Percentiles rank a stretch among this genome's conserved stretches.
These are phyloP conservation scores for Anguilla megastoma DNA, from an alignment of 2,797 vertebrate species.

Conservation along the genomic window DNA sequence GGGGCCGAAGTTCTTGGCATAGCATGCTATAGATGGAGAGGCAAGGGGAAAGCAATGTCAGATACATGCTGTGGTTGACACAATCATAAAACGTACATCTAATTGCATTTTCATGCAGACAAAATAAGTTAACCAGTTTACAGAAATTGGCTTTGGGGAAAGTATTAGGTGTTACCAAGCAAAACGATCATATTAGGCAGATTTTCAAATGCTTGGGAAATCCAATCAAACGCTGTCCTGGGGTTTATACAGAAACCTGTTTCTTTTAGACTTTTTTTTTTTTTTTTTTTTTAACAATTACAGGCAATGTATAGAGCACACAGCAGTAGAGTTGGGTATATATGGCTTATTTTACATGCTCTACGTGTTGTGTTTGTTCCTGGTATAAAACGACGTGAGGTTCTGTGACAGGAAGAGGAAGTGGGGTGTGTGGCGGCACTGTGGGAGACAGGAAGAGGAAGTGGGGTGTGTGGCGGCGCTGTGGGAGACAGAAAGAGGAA, in stretches of 20 bases:
- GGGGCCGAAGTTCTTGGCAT: slow-evolving; percentile 94
- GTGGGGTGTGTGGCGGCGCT: no score
- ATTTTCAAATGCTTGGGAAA: not conserved
- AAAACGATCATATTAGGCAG: not conserved
- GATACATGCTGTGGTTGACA: not conserved
- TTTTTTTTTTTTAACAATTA: not conserved
- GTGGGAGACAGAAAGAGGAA: no score
- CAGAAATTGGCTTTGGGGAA: not conserved
- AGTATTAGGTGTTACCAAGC: not conserved
- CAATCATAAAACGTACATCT: not conserved
- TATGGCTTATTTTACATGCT: not conserved
- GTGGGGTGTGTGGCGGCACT: no score
- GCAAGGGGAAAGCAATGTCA: not conserved
- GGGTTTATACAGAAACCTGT: not conserved
- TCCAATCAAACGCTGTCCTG: not conserved
- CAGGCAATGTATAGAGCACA: not conserved
- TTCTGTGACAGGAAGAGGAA: not conserved
- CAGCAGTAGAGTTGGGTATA: not conserved
- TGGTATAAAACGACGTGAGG: no score
- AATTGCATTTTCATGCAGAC: not conserved
- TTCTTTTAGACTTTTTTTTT: not conserved
- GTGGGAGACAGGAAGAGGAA: not conserved
- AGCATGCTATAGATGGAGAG: slow-evolving; percentile 78
- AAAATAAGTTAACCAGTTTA: not conserved
- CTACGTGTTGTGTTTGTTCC: not conserved